Evolutionary conservation across 2,797 vertebrate species (phyloP), one percentile per base, ranked within the genome.

Genomic region (Pseudomugil gertrudae): DNA sequence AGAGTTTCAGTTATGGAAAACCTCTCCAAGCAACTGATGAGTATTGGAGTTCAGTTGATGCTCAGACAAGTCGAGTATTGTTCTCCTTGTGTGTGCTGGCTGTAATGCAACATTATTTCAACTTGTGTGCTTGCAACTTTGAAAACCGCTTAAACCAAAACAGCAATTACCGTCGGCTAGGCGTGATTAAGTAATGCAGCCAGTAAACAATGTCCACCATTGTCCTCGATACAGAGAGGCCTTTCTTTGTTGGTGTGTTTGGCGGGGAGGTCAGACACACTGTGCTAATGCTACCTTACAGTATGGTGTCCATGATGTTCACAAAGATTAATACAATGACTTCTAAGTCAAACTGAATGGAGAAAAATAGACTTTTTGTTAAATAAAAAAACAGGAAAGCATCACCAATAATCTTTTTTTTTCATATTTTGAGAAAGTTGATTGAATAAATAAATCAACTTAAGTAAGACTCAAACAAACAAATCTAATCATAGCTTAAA

Each of bases 81-180:
- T 94, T 90, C 87, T 88, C 70, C 27, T 55, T 52, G 66, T 66
- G 70, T 30, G 47, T 85, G 86, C 81, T 84, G 63, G 81, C 86
- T 86, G 80, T 56, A 63, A 76, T 29, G 57, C 58, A 26, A 68
- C 78, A 80, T 90, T 92, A 88, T 84, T 89, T 78, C 78, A 74
- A 79, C 73, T 29, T 54, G 64, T 63, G 67, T 93, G 92, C 90
- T 93, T 72, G 88, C 91, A 94, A 94, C 86, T 93, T 94, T 92
- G 89, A 95, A 95, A 95, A 94, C 88, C 85, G 92, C 94, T 95
- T 95, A 83, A 95, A 92, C 88, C 91, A 89, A 93, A 95, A 95
- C 90, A 92, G 92, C 93, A 95, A 94, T 95, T 95, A 95, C 89
- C 74, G 69, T 77, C 51, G 73, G 70, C 87, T 80, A 78, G 85